Evolutionary conservation across 53 echinoderm and acorn worm genomes (phyloP), one percentile per base, ranked within the genome.

Genomic region (Holothuria scabra): DNA sequence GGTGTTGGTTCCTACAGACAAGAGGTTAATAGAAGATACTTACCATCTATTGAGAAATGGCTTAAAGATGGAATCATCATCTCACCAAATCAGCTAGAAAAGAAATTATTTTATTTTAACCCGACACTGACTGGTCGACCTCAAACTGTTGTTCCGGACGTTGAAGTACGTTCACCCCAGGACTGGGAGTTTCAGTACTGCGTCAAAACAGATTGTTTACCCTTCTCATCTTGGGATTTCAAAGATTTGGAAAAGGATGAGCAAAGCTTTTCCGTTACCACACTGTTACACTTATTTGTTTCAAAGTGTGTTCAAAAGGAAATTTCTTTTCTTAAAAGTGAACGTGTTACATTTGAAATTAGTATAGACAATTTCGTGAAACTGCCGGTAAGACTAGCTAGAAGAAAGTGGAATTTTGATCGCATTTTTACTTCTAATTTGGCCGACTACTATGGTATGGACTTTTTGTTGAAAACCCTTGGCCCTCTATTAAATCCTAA

Each of bases 1-100:
- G 46, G 62, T 62, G 5, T 62, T 10, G 22, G 37, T 19, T 8
- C 21, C 21, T 63, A 62, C 37, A 16, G 22, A 11, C 22, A 22
- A 29, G 23, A 28, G 22, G 81, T 81, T 2, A 38, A 60, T n/a
- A 5, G 28, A n/a, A 28, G 29, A 12, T 49, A 62, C 61, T 38
- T n/a, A 5, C 44, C 37, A 33, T 81, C 81, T 20, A 81, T 81
- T 81, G 16, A 22, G 28, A 81, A 81, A 38, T 81, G 81, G 81
- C 34, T 81, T 23, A 22, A 61, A 26, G 64, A 81, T 23, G 81
- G 81, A 7, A 28, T 81, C 21, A 64, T 70, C 8, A 23, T 74
- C 21, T 46, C 44, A 0, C 74, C 30, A 13, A 28, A 37, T 16
- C 52, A 56, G 12, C 13, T 8, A 5, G 38, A 79, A 14, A 28